Percentiles rank a stretch among this genome's conserved stretches.
Evolutionary conservation across 2,113 vertebrate species (phyloP).

Genomic region (Gymnocephalus cernua): DNA sequence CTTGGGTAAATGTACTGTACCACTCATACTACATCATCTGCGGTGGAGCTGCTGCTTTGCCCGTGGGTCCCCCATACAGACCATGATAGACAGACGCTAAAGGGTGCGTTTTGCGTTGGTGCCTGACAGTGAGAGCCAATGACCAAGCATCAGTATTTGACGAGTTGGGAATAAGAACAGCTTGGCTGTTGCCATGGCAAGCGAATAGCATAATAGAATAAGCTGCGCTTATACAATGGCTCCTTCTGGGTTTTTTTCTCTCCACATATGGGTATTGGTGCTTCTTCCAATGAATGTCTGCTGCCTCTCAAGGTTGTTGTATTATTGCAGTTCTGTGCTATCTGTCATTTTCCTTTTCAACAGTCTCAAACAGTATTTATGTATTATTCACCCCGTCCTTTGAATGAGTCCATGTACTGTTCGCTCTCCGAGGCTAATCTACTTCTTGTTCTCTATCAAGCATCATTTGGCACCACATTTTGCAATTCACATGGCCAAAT

Average conservation of each 20-base stretch:
- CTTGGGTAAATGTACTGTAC: no score
- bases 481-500: constrained; percentile 75
- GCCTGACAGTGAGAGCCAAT: no score
- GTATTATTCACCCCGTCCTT: constrained; percentile 65
- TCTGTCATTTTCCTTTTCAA: constrained; percentile 45
- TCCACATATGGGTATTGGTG: constrained; percentile 53
- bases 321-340: constrained; percentile 45
- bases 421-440: constrained; percentile 62
- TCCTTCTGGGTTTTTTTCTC: constrained; percentile 49
- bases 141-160: no score
- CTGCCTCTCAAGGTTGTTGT: constrained; percentile 68
- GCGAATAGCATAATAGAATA: constrained; percentile 43
- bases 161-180: no score
- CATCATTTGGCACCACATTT: constrained; percentile 59
- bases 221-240: constrained; percentile 47
- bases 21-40: no score
- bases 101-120: no score
- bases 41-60: no score
- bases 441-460: constrained; percentile 59
- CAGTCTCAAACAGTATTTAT: constrained; percentile 53
- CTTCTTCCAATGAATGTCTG: constrained; percentile 43
- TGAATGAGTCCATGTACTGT: constrained; percentile 48
- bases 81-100: no score
- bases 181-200: constrained; percentile 69
- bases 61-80: no score